A percentile compares a stretch with the other conserved stretches of the same genome.
These are phyloP conservation scores for Flexamia atlantica DNA, from an alignment of 2,888 invertebrate genomes.

Conservation along the genomic window DNA sequence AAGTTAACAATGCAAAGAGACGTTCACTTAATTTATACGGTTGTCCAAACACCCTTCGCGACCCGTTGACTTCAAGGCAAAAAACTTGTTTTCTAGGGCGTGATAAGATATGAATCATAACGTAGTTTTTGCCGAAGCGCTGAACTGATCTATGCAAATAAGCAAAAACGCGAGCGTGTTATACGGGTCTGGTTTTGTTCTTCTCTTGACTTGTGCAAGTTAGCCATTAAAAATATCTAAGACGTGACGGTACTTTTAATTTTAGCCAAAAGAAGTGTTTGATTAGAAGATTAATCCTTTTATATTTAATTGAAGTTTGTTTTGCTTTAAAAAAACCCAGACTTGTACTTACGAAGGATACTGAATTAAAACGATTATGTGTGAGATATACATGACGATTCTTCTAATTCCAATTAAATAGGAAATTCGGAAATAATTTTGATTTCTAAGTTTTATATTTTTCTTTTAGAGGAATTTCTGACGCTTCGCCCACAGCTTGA, in stretches of 20 bases:
- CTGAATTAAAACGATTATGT: too few relatives aligned
- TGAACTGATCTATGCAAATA: background rate
- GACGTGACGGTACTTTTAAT: background rate
- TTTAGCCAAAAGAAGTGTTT: background rate
- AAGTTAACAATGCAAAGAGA: too few relatives aligned
- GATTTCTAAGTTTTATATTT: background rate
- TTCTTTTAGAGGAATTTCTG: background rate
- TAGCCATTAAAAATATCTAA: background rate
- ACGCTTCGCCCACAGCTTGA: background rate
- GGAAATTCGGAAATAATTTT: too few relatives aligned
- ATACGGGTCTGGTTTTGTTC: background rate
- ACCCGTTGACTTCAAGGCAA: background rate
- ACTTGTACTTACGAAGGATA: too few relatives aligned
- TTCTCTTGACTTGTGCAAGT: background rate
- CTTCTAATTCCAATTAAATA: too few relatives aligned
- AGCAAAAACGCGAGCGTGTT: constrained; percentile 8
- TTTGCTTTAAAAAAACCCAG: too few relatives aligned
- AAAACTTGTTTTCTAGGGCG: constrained; percentile 1
- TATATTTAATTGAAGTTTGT: too few relatives aligned
- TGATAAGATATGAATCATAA: constrained; percentile 1
- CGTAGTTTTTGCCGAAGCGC: background rate
- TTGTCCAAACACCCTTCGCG: too few relatives aligned
- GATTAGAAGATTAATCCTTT: too few relatives aligned
- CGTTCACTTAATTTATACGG: too few relatives aligned
- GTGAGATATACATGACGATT: too few relatives aligned